Evolutionary conservation across 2,888 invertebrate species (phyloP).

Genomic region (Pachydiplax longipennis): DNA sequence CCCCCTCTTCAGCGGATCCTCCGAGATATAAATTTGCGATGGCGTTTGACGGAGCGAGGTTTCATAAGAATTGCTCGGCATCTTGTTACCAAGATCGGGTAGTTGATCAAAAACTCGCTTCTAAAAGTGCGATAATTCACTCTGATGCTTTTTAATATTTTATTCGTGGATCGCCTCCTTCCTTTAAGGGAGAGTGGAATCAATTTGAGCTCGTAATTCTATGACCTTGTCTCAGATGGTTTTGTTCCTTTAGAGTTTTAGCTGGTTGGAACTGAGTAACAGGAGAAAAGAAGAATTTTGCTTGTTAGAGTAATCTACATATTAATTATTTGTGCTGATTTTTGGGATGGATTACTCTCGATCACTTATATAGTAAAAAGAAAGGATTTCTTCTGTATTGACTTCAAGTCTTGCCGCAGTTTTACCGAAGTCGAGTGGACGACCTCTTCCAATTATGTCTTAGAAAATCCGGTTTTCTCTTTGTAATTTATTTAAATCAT

Average conservation of each 20-base stretch:
- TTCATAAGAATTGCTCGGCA: constrained; percentile 9
- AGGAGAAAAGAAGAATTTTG: background rate
- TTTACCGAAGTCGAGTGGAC: too few species aligned
- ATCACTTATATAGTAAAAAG: too few species aligned
- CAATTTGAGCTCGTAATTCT: background rate
- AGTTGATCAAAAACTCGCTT: background rate
- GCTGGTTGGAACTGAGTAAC: background rate
- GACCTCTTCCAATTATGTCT: too few species aligned
- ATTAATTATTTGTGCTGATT: too few species aligned
- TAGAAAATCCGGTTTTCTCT: too few species aligned
- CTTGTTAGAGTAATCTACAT: too few species aligned
- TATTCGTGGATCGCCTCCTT: background rate
- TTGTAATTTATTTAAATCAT: too few species aligned
- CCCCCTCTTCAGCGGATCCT: background rate
- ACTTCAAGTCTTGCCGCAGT: too few species aligned
- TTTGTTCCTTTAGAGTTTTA: background rate
- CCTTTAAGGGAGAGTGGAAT: background rate
- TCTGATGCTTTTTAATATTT: background rate
- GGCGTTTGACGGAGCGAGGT: constrained; percentile 6
- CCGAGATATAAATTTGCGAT: constrained; percentile 10
- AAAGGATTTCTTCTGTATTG: too few species aligned
- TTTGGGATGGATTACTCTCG: too few species aligned
- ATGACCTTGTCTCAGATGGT: background rate
- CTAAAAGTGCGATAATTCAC: background rate
- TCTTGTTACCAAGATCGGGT: background rate